A percentile compares a stretch with the other conserved stretches of the same genome.
These are phyloP conservation scores for Rhabdornis inornatus DNA, from an alignment of 2,113 vertebrate genomes.

Conservation along the genomic window DNA sequence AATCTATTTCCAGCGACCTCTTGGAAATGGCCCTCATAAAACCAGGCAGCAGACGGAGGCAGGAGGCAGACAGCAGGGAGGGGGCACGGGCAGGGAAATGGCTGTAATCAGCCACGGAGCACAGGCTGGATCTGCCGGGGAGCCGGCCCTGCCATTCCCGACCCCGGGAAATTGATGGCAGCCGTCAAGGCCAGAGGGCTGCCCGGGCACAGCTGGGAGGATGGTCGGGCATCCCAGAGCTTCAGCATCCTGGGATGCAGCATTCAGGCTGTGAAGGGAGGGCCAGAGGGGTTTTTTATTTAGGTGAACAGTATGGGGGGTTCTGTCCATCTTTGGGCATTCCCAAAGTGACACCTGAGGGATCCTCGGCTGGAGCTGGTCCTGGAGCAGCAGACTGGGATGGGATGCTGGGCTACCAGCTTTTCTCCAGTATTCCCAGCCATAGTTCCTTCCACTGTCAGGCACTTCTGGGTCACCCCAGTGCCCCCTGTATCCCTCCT, in stretches of 20 bases:
- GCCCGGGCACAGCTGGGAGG: neutral
- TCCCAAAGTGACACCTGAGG: neutral
- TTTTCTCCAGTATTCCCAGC: neutral
- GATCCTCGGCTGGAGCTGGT: neutral
- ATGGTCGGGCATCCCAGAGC: neutral
- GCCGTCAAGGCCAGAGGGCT: neutral
- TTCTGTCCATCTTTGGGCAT: accelerated
- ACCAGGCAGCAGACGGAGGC: slow-evolving; percentile 60
- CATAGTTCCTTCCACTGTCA: accelerated
- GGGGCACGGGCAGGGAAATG: slow-evolving; percentile 35
- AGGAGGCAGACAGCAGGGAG: slow-evolving; percentile 44
- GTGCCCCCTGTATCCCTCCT: neutral
- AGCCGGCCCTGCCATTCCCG: neutral
- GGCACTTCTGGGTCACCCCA: neutral
- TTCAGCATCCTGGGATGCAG: neutral
- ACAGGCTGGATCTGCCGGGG: neutral
- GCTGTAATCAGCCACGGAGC: neutral
- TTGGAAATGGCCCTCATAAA: slow-evolving; percentile 65
- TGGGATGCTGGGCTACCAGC: neutral
- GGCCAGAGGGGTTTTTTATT: neutral
- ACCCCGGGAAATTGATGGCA: neutral
- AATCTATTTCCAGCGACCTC: slow-evolving; percentile 68
- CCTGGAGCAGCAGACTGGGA: neutral
- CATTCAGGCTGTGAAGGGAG: neutral
- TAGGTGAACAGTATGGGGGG: accelerated